phyloP scores from a whole-genome alignment of 2,888 invertebrate genomes.

The Drosophila kanekoi region DNA sequence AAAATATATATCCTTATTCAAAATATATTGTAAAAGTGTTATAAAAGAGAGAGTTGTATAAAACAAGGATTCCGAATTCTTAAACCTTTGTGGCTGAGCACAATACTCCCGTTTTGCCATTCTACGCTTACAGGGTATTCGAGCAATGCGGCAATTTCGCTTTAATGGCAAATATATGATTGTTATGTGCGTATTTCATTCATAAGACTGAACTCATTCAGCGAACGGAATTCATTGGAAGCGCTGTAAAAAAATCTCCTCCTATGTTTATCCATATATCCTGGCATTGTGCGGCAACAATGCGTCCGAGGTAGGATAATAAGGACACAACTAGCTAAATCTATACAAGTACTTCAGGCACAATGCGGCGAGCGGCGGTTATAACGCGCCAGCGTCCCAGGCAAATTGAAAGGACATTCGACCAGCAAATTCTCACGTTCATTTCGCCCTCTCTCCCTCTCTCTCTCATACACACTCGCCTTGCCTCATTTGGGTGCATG shows the following conservation, averaged over 20 bases:
- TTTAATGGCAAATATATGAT: conserved; percentile 43
- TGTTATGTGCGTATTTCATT: conserved; percentile 44
- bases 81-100: too few species aligned
- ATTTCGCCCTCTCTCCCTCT: conserved; percentile 21
- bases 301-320: conserved; percentile 65
- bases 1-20: too few species aligned
- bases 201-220: conserved; percentile 51
- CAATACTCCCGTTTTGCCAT: too few species aligned
- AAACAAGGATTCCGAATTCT: too few species aligned
- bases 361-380: conserved; percentile 46
- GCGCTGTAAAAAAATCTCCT: conserved; percentile 46
- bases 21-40: too few species aligned
- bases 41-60: too few species aligned
- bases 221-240: conserved; percentile 60
- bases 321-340: conserved; percentile 78
- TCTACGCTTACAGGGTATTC: conserved; percentile 12
- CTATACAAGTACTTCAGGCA: conserved; percentile 67
- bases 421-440: conserved; percentile 69
- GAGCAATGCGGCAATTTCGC: conserved; percentile 54
- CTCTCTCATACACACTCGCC: conserved; percentile 16
- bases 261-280: conserved; percentile 13
- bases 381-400: conserved; percentile 45
- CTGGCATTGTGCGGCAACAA: conserved; percentile 59
- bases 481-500: conserved; percentile 40
- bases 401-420: conserved; percentile 76